Percentiles rank a stretch among this genome's conserved stretches.
These are phyloP conservation scores for Sesamia inferens DNA, from an alignment of 2,888 invertebrate genomes.

Conservation along the genomic window DNA sequence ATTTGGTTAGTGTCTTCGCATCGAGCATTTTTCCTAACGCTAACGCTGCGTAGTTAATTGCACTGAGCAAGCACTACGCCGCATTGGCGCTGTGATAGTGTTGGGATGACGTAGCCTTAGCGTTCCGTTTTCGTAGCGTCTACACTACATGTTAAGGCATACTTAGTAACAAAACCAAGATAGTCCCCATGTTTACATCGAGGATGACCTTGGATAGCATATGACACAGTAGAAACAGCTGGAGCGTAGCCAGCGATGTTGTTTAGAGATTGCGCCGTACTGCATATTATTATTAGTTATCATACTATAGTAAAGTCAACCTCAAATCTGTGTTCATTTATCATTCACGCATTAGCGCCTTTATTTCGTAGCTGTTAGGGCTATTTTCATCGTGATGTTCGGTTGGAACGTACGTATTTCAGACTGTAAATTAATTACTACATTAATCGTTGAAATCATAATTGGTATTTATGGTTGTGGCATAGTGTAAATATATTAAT, in stretches of 20 bases:
- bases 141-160: background rate
- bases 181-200: constrained; percentile 20
- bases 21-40: background rate
- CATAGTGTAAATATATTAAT: constrained; percentile 22
- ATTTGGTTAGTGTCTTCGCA: constrained; percentile 10
- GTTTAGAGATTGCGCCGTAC: constrained; percentile 37
- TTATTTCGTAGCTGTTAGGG: constrained; percentile 4
- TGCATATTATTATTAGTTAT: constrained; percentile 43
- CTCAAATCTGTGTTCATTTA: background rate
- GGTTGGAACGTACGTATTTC: background rate
- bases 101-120: background rate
- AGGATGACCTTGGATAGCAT: constrained; percentile 50
- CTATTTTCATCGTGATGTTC: background rate
- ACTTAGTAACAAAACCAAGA: constrained; percentile 30
- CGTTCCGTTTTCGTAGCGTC: background rate
- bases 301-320: constrained; percentile 12
- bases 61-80: background rate
- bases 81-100: background rate
- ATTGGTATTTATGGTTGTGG: constrained; percentile 5
- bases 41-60: background rate
- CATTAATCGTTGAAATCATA: constrained; percentile 27
- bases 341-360: background rate
- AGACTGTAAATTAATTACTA: constrained; percentile 13
- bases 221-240: constrained; percentile 39
- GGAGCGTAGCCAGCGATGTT: constrained; percentile 62